Evolutionary conservation across 2,888 invertebrate species (phyloP).

Genomic region (Camptogramma bilineatum): DNA sequence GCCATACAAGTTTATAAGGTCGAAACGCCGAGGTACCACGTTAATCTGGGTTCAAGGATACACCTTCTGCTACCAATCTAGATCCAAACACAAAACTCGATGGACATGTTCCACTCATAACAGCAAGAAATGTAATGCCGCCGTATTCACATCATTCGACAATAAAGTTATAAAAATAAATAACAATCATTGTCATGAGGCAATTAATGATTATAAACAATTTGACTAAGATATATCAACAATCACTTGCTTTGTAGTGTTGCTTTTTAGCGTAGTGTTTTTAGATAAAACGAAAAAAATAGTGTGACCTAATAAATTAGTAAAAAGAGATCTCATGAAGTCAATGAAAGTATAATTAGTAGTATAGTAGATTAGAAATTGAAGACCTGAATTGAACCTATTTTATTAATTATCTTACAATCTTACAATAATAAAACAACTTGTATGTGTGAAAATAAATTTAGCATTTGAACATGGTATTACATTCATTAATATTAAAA

Average conservation of each 20-base stretch:
- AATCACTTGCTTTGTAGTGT: background rate
- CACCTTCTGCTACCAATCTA: slow-evolving; percentile 22
- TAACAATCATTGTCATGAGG: slow-evolving; percentile 6
- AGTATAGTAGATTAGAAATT: no score
- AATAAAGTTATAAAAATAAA: slow-evolving; percentile 3
- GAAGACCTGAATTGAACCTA: no score
- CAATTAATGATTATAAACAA: background rate
- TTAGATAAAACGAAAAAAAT: no score
- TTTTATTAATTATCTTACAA: no score
- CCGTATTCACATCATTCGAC: background rate
- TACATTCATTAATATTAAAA: no score
- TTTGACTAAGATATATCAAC: background rate
- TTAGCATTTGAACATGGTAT: no score
- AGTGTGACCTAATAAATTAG: background rate
- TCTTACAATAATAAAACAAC: background rate
- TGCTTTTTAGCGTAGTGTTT: no score
- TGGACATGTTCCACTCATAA: slow-evolving; percentile 43
- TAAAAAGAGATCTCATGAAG: background rate
- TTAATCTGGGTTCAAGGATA: slow-evolving; percentile 20
- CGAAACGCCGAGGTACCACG: slow-evolving; percentile 9
- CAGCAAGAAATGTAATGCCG: slow-evolving; percentile 15
- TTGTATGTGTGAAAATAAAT: no score
- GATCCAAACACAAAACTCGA: slow-evolving; percentile 11
- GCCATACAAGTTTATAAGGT: slow-evolving; percentile 7
- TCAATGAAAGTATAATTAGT: background rate